Conservation (phyloP, 2,888 invertebrate genomes). For the Luperina testacea region DNA sequence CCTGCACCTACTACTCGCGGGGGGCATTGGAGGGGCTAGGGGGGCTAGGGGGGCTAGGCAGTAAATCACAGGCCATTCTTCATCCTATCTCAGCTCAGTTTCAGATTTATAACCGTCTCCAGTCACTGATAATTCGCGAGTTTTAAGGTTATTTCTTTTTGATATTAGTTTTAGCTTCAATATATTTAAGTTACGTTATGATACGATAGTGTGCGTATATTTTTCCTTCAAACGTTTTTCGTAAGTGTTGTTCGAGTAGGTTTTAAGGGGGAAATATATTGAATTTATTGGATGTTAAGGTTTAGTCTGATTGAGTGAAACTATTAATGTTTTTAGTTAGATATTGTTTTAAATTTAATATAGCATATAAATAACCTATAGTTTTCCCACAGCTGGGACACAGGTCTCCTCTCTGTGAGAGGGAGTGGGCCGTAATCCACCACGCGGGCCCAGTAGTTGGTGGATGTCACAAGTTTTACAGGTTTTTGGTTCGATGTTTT, state of each 20-base stretch:
- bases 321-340: neutral
- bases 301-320: neutral
- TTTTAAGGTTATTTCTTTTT: constrained; percentile 46
- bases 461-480: no score
- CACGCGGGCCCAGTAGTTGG: no score
- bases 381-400: no score
- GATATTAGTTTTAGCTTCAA: constrained; percentile 25
- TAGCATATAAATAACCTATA: no score
- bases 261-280: neutral
- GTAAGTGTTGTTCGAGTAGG: neutral
- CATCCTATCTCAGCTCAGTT: constrained; percentile 65
- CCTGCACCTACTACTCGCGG: constrained; percentile 18
- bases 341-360: neutral
- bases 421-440: no score
- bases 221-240: neutral
- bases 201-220: neutral
- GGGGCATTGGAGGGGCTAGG: neutral
- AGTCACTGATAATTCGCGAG: constrained; percentile 48
- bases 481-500: no score
- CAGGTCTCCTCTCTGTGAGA: no score
- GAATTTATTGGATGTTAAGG: neutral
- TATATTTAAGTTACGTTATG: constrained; percentile 9
- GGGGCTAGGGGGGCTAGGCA: constrained; percentile 18
- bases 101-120: constrained; percentile 63
- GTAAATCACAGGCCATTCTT: constrained; percentile 66